Evolutionary conservation across 92 coral and sea anemone genomes (phyloP).

Genomic region (Chrysogorgia sp.): DNA sequence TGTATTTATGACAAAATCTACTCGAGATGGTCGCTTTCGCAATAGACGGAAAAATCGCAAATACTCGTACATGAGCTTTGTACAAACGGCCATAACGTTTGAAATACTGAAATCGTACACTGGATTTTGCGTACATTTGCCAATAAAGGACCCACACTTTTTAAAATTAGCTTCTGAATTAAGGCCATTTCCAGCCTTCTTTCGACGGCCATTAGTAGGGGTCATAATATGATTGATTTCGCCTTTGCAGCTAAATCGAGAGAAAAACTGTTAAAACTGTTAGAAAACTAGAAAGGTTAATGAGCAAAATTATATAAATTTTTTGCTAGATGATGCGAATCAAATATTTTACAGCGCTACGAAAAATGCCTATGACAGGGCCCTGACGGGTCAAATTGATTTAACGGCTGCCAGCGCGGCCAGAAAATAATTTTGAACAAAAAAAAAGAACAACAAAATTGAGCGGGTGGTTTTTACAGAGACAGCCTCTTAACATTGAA

Average conservation of each 20-base stretch:
- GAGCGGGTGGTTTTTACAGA: conserved; percentile 9
- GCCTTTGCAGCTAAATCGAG: not conserved
- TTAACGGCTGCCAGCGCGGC: too few species aligned
- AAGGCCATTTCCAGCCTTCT: not conserved
- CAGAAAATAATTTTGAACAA: conserved; percentile 1
- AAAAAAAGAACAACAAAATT: not conserved
- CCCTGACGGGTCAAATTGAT: too few species aligned
- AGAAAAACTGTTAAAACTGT: not conserved
- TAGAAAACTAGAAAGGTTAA: too few species aligned
- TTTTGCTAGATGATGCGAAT: too few species aligned
- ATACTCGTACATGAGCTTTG: not conserved
- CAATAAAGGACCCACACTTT: not conserved
- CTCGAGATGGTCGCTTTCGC: too few species aligned
- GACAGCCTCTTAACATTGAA: conserved; percentile 14
- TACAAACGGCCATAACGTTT: conserved; percentile 1
- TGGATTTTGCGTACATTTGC: not conserved
- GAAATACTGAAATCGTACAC: too few species aligned
- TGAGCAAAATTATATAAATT: too few species aligned
- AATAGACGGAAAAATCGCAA: not conserved
- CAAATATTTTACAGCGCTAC: too few species aligned
- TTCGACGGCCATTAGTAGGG: not conserved
- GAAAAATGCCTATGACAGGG: not conserved
- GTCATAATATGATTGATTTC: not conserved
- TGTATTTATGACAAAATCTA: not conserved
- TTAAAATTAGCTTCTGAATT: not conserved